These are phyloP conservation scores for Acanthis flammea DNA, from an alignment of 2,797 vertebrate species.

Conservation along the genomic window DNA sequence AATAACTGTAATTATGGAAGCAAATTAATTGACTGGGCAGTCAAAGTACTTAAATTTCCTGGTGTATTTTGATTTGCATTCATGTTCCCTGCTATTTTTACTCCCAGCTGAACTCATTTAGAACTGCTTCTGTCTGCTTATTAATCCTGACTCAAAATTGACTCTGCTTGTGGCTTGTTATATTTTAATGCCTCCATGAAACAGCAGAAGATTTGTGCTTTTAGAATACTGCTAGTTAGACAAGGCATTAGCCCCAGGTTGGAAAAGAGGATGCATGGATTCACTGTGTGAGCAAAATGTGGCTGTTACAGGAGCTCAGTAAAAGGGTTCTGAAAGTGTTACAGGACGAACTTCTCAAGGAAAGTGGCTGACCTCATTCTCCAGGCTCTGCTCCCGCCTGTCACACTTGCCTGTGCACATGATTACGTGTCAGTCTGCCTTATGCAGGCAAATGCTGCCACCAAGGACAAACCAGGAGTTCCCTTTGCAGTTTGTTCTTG, in stretches of 20 bases:
- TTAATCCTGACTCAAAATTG: slow-evolving; percentile 8
- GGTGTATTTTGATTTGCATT: slow-evolving; percentile 34
- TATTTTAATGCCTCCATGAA: neutral
- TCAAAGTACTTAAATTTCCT: slow-evolving; percentile 25
- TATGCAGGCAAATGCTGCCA: neutral
- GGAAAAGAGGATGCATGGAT: rapidly evolving
- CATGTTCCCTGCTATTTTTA: slow-evolving; percentile 53
- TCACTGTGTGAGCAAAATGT: neutral
- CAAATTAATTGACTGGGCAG: slow-evolving; percentile 57
- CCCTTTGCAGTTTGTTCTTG: neutral
- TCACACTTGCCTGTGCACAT: neutral
- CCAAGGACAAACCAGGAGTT: neutral
- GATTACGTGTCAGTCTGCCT: neutral
- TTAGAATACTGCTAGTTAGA: neutral
- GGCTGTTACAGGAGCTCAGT: too few relatives aligned
- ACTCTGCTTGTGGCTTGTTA: neutral
- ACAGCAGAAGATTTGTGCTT: neutral
- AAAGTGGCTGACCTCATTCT: neutral
- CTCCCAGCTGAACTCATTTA: slow-evolving; percentile 9
- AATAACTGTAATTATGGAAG: slow-evolving; percentile 40
- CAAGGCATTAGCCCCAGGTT: neutral
- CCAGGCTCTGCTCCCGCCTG: neutral
- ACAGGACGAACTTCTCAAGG: neutral
- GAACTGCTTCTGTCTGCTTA: slow-evolving; percentile 1
- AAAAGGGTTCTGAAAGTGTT: neutral